phyloP scores from a whole-genome alignment of 2,113 vertebrate genomes.

The Sus scrofa region DNA sequence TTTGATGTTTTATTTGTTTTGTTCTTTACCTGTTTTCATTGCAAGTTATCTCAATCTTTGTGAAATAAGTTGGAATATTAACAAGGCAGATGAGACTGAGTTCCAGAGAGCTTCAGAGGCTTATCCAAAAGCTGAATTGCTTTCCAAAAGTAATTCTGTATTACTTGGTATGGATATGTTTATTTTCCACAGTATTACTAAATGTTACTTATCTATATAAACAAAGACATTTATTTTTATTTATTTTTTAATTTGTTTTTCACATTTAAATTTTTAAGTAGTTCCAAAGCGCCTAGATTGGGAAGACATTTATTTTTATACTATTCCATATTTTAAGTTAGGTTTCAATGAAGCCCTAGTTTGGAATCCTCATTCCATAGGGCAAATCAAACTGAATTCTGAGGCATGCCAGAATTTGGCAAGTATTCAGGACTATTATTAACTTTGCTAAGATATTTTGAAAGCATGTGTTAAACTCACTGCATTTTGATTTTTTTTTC shows the following conservation, averaged over 20 bases:
- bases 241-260: too few relatives aligned
- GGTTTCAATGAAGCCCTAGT: background rate
- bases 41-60: background rate
- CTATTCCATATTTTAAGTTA: conserved; percentile 34
- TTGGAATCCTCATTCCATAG: background rate
- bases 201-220: background rate
- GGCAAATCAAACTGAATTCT: background rate
- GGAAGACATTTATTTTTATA: conserved; percentile 26
- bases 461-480: conserved; percentile 18
- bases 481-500: background rate
- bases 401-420: background rate
- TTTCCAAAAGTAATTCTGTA: conserved; percentile 20
- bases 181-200: background rate
- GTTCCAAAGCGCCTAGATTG: too few relatives aligned
- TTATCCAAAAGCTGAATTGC: background rate
- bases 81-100: background rate
- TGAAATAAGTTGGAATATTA: background rate
- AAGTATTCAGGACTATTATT: background rate
- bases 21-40: background rate
- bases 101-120: background rate
- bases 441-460: conserved; percentile 4
- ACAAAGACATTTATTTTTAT: conserved; percentile 28
- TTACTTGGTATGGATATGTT: background rate
- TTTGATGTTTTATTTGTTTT: conserved; percentile 21
- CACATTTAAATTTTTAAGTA: too few relatives aligned